phyloP scores from a whole-genome alignment of 2,113 vertebrate genomes.

The Heptranchias perlo region DNA sequence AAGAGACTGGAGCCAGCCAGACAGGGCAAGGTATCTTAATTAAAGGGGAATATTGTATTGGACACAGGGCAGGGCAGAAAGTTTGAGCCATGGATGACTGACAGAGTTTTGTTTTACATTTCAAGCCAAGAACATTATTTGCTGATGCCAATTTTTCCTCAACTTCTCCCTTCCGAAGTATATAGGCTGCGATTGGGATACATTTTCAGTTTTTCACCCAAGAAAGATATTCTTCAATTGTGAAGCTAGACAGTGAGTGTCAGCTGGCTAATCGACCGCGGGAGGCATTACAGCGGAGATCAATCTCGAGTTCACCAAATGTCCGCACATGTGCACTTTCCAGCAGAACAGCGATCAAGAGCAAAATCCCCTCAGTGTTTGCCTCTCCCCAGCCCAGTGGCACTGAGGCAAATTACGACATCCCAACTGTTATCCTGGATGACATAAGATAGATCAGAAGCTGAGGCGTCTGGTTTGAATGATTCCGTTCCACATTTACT shows the following conservation, averaged over 20 bases:
- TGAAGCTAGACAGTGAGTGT: background rate
- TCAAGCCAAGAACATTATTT: slow-evolving; percentile 16
- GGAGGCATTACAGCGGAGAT: background rate
- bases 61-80: background rate
- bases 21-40: background rate
- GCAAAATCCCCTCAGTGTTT: background rate
- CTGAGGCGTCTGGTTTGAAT: no score
- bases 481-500: no score
- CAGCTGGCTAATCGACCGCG: background rate
- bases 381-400: background rate
- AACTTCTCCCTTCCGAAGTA: background rate
- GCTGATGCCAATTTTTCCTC: background rate
- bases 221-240: background rate
- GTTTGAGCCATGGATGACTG: background rate
- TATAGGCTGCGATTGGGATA: background rate
- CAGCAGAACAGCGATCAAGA: background rate
- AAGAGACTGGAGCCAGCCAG: background rate
- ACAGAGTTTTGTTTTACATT: background rate
- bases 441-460: no score
- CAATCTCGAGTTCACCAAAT: background rate
- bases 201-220: background rate
- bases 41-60: background rate
- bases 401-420: background rate
- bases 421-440: no score
- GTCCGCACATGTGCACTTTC: background rate